Evolutionary conservation across 1,140 invertebrate genomes (phyloP), one percentile per base, ranked within the genome.

Genomic region (Ceratina australensis): DNA sequence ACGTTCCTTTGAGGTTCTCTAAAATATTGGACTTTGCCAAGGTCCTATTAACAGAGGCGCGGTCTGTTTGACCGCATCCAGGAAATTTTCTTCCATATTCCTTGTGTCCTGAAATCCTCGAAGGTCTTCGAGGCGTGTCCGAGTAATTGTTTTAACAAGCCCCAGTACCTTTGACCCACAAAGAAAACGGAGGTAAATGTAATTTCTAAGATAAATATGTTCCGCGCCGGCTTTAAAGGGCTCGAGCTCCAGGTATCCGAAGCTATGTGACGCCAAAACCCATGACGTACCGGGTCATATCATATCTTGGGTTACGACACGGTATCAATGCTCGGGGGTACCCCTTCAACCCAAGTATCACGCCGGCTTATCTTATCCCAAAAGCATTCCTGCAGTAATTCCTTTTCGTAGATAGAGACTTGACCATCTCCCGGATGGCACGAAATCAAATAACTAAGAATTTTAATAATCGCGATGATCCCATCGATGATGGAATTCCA

Each of bases 11-110:
- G 42, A 16, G 26, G 33, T 42, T 42, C 33, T 42, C 8, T 5
- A 42, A 83, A 60, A 79, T 26, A 66, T 79, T 75, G 66, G 42
- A 3, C n/a, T 24, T 24, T 3, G 63, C 28, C 59, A 76, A 65
- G 24, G 67, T 56, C 47, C 49, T 60, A 63, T 78, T 76, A 80
- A 72, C 50, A 72, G 65, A 69, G 82, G 82, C 42, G 82, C 54
- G 82, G 81, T 83, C 54, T 81, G 71, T 86, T 82, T 84, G 79
- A 77, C 83, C 24, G 65, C 28, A 65, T 72, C 60, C 24, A 59
- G 59, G 33, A 79, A 83, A 66, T 68, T 83, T 75, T 66, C 67
- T 60, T 76, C 18, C 33, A 13, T 12, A 20, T 26, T 42, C 49
- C 42, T 20, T 8, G 7, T 18, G 1, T 7, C 56, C 20, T 20